phyloP scores from a whole-genome alignment of 2,888 invertebrate species.

The Eristalis pertinax region DNA sequence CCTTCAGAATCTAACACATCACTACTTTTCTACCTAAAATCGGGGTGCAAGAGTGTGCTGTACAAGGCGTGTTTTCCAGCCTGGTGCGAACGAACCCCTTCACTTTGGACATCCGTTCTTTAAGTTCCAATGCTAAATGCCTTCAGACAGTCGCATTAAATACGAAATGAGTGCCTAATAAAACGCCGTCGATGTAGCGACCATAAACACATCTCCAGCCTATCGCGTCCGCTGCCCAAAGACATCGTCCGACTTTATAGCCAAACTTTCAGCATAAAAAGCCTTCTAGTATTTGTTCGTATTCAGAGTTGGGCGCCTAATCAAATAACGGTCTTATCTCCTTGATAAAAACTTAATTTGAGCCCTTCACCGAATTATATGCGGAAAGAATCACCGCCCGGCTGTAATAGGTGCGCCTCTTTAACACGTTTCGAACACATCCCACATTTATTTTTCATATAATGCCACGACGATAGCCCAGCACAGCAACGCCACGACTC shows the following conservation, averaged over 20 bases:
- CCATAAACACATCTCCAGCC: too few species aligned
- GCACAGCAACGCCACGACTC: neutral
- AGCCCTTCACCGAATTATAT: neutral
- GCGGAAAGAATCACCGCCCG: neutral
- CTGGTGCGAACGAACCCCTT: too few species aligned
- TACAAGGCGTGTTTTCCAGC: too few species aligned
- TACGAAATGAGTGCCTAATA: too few species aligned
- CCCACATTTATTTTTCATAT: neutral
- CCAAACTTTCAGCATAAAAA: neutral
- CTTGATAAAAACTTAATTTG: neutral
- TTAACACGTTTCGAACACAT: neutral
- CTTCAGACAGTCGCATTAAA: too few species aligned
- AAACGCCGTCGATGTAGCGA: too few species aligned
- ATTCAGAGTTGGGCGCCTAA: neutral
- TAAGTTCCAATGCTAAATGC: too few species aligned
- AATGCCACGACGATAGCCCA: neutral
- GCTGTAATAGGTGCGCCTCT: neutral
- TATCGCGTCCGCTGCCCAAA: neutral
- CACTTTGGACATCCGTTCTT: too few species aligned
- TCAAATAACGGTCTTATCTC: neutral
- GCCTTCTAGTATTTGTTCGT: neutral
- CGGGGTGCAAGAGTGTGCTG: too few species aligned
- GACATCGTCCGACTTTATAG: neutral
- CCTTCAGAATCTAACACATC: too few species aligned
- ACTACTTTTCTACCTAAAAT: too few species aligned